These are phyloP conservation scores for Uropsilus gracilis DNA, from an alignment of 2,113 vertebrate genomes.

Conservation along the genomic window DNA sequence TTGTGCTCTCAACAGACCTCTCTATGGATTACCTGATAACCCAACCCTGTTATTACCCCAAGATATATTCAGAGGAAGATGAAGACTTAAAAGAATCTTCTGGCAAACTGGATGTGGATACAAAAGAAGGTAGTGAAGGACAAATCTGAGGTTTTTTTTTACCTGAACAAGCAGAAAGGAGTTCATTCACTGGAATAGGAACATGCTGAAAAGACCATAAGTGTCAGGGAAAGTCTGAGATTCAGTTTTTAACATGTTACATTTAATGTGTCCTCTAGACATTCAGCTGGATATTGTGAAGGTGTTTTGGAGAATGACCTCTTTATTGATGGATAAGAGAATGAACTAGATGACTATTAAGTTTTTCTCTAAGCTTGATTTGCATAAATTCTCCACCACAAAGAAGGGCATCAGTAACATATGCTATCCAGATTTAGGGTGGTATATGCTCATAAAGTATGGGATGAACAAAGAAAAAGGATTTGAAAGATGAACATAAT, in stretches of 20 bases:
- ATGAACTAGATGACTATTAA: neutral
- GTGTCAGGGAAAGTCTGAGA: neutral
- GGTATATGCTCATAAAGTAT: neutral
- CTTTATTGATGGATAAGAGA: neutral
- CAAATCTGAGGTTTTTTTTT: neutral
- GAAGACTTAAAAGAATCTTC: no score
- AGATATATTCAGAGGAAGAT: no score
- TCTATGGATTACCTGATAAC: no score
- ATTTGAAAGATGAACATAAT: neutral
- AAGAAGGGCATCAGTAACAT: constrained; percentile 16
- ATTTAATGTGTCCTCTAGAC: neutral
- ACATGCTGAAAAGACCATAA: neutral
- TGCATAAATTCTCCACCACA: neutral
- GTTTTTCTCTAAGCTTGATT: constrained; percentile 32
- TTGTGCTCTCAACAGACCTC: no score
- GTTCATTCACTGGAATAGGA: neutral
- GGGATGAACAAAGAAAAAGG: neutral
- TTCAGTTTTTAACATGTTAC: neutral
- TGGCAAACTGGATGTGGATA: no score
- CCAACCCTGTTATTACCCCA: no score
- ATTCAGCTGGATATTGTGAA: neutral
- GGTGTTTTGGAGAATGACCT: neutral
- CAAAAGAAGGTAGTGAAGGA: no score
- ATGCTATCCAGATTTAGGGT: neutral
- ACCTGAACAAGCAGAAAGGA: neutral